Evolutionary conservation across 2,797 vertebrate species (phyloP).

Genomic region (Danionella dracula): DNA sequence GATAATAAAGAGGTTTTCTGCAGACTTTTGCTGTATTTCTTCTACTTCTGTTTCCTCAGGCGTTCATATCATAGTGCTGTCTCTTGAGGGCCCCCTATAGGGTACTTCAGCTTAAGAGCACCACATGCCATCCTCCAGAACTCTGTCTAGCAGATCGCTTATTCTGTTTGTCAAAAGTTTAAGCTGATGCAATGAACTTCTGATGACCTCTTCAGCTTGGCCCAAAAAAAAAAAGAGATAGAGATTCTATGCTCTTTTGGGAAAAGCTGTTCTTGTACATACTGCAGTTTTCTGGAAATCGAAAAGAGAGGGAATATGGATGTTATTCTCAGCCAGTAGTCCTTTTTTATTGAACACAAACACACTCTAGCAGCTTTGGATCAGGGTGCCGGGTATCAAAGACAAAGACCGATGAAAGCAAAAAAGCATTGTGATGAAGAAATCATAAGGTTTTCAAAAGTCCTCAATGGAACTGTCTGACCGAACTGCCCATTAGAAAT

Average conservation of each 20-base stretch:
- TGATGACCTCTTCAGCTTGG: conserved; percentile 22
- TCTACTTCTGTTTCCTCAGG: conserved; percentile 2
- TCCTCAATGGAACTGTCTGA: conserved; percentile 1
- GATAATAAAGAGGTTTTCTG: conserved; percentile 14
- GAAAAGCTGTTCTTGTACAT: neutral
- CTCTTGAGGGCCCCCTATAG: conserved; percentile 21
- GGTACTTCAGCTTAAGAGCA: conserved; percentile 25
- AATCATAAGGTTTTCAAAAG: conserved; percentile 22
- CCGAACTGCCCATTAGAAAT: conserved; percentile 8
- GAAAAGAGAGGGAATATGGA: neutral
- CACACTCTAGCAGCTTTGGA: conserved; percentile 1
- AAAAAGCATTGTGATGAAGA: neutral
- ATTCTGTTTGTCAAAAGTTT: conserved; percentile 30
- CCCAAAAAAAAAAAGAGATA: neutral
- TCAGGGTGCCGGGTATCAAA: neutral
- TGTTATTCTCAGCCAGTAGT: neutral
- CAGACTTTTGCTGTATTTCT: neutral
- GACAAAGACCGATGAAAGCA: neutral
- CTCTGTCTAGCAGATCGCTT: neutral
- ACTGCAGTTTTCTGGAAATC: neutral
- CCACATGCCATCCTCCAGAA: conserved; percentile 7
- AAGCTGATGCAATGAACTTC: conserved; percentile 30
- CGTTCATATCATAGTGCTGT: neutral
- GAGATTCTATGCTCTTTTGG: neutral
- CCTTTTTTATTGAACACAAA: neutral